Conservation (phyloP, 2,888 invertebrate genomes). For the Altica lythri region DNA sequence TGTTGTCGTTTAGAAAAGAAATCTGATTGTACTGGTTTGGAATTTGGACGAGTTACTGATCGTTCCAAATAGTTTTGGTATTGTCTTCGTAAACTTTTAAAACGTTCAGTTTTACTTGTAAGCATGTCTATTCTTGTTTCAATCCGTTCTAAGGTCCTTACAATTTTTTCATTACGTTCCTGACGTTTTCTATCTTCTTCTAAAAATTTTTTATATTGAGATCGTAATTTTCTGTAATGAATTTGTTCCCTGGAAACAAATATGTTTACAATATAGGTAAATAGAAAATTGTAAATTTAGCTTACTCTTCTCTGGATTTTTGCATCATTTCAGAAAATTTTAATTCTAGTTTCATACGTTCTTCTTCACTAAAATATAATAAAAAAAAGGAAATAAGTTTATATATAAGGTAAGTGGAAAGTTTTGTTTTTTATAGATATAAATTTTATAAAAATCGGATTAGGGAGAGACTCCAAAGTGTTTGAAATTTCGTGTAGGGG, state of each 20-base stretch:
- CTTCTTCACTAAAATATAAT: conserved; percentile 58
- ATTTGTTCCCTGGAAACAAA: conserved; percentile 49
- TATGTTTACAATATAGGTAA: conserved; percentile 1
- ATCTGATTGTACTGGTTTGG: neutral
- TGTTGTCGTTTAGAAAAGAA: too few relatives aligned
- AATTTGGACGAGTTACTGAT: neutral
- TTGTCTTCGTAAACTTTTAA: conserved; percentile 58
- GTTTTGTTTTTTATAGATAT: too few relatives aligned
- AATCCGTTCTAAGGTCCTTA: conserved; percentile 63
- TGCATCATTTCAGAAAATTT: conserved; percentile 62
- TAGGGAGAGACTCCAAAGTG: too few relatives aligned
- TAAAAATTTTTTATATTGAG: conserved; percentile 60
- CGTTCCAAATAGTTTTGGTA: conserved; percentile 46
- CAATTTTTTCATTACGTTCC: conserved; percentile 64
- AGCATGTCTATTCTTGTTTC: conserved; percentile 63
- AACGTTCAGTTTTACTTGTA: conserved; percentile 64
- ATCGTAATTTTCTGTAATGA: conserved; percentile 53
- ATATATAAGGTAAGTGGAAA: too few relatives aligned
- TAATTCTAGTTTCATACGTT: conserved; percentile 61
- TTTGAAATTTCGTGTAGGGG: too few relatives aligned
- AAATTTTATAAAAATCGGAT: too few relatives aligned
- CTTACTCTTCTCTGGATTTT: conserved; percentile 61
- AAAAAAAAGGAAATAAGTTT: conserved; percentile 13
- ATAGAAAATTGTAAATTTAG: too few relatives aligned
- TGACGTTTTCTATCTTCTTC: conserved; percentile 65